A percentile compares a stretch with the other conserved stretches of the same genome.
These are phyloP conservation scores for Drosophila subsilvestris DNA, from an alignment of 2,888 invertebrate species.

Conservation along the genomic window DNA sequence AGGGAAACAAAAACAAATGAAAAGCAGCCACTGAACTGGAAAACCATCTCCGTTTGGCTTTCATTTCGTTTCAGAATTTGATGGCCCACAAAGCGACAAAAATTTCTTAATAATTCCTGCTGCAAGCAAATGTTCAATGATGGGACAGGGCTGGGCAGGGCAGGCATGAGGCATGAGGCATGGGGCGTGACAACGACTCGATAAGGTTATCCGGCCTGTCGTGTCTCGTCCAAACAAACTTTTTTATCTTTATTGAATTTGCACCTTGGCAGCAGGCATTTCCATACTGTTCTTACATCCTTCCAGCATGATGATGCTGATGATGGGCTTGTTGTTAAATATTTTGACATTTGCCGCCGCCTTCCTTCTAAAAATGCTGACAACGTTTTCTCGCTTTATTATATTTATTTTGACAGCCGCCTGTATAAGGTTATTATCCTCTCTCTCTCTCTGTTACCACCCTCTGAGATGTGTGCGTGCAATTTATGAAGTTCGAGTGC, in stretches of 20 bases:
- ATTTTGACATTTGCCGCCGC: conserved; percentile 47
- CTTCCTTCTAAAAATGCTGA: conserved; percentile 35
- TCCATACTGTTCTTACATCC: conserved; percentile 40
- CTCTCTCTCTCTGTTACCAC: too few species aligned
- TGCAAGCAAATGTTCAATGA: conserved; percentile 39
- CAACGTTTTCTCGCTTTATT: conserved; percentile 57
- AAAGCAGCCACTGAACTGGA: conserved; percentile 69
- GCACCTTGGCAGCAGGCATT: conserved; percentile 77
- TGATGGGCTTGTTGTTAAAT: conserved; percentile 51
- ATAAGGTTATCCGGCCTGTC: conserved; percentile 60
- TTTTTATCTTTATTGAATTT: conserved; percentile 79
- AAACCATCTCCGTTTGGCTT: conserved; percentile 38
- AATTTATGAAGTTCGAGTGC: conserved; percentile 48
- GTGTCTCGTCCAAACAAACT: conserved; percentile 28
- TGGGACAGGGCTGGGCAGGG: conserved; percentile 23
- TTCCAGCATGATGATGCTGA: conserved; percentile 24
- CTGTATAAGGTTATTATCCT: conserved; percentile 50
- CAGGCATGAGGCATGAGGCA: conserved; percentile 33
- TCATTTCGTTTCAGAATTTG: conserved; percentile 49
- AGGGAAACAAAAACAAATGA: conserved; percentile 54
- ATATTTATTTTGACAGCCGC: conserved; percentile 75
- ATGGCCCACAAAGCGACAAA: conserved; percentile 67
- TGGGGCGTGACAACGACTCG: conserved; percentile 75
- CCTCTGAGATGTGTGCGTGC: conserved; percentile 8
- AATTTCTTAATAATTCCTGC: conserved; percentile 71